These are phyloP conservation scores for Aphelocoma coerulescens DNA, from an alignment of 2,113 vertebrate species.

Conservation along the genomic window DNA sequence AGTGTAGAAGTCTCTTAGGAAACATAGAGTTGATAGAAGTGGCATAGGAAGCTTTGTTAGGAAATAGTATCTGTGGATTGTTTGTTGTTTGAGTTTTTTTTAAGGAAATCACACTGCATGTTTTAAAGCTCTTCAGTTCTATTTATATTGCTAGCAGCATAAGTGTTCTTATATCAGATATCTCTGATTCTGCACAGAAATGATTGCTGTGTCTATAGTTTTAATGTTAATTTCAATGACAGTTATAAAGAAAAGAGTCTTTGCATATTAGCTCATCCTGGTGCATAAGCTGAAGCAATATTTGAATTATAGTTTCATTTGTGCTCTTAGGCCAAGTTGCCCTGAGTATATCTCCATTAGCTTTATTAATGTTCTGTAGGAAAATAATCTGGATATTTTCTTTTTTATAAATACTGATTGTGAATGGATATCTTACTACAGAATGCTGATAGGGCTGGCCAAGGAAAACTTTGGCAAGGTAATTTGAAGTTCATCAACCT, in stretches of 20 bases:
- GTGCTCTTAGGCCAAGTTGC: neutral
- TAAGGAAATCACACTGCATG: neutral
- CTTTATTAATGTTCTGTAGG: neutral
- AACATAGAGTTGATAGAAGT: neutral
- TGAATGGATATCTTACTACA: neutral
- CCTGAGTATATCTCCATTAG: neutral
- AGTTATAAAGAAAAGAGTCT: neutral
- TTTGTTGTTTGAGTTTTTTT: neutral
- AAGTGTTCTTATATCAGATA: neutral
- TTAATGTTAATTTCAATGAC: neutral
- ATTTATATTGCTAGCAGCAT: neutral
- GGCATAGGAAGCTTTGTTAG: neutral
- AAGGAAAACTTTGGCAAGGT: neutral
- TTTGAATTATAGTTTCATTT: neutral
- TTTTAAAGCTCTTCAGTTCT: neutral
- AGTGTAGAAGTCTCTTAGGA: neutral
- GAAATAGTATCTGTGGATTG: neutral
- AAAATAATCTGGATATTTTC: neutral
- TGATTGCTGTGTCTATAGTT: neutral
- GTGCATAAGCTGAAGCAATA: neutral
- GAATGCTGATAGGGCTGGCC: neutral
- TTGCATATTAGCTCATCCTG: neutral
- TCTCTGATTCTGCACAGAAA: neutral
- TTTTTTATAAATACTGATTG: neutral
- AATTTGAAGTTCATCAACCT: neutral